Percentiles rank a stretch among this genome's conserved stretches.
Evolutionary conservation across 2,797 vertebrate species (phyloP).

Genomic region (Heterohyrax brucei): DNA sequence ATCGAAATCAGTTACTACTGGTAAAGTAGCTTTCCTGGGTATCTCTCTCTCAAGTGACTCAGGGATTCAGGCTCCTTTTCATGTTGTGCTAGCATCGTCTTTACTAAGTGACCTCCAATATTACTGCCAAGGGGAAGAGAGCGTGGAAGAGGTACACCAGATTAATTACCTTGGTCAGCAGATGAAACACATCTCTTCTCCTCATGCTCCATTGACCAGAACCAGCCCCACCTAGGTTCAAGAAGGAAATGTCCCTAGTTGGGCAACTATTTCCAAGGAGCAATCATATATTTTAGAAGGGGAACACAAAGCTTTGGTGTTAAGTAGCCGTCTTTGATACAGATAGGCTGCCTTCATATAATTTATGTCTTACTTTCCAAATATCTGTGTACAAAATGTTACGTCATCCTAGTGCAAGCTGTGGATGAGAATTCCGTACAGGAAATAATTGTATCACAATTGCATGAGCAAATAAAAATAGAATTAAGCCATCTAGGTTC

Average conservation of each 20-base stretch:
- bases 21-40: neutral
- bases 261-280: slow-evolving; percentile 13
- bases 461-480: slow-evolving; percentile 73
- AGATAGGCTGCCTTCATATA: neutral
- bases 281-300: slow-evolving; percentile 1
- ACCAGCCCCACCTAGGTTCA: neutral
- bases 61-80: neutral
- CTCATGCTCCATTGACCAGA: neutral
- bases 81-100: neutral
- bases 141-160: neutral
- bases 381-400: slow-evolving; percentile 14
- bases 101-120: neutral
- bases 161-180: neutral
- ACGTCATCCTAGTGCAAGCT: slow-evolving; percentile 58
- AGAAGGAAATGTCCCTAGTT: neutral
- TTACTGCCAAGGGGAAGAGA: neutral
- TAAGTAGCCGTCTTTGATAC: slow-evolving; percentile 31
- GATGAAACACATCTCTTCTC: slow-evolving; percentile 2
- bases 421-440: slow-evolving; percentile 21
- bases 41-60: neutral
- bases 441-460: slow-evolving; percentile 65
- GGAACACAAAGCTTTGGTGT: neutral
- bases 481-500: slow-evolving; percentile 68
- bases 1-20: neutral
- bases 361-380: slow-evolving; percentile 59